A percentile compares a stretch with the other conserved stretches of the same genome.
These are phyloP conservation scores for Acanthisitta chloris DNA, from an alignment of 2,113 vertebrate species.

Conservation along the genomic window DNA sequence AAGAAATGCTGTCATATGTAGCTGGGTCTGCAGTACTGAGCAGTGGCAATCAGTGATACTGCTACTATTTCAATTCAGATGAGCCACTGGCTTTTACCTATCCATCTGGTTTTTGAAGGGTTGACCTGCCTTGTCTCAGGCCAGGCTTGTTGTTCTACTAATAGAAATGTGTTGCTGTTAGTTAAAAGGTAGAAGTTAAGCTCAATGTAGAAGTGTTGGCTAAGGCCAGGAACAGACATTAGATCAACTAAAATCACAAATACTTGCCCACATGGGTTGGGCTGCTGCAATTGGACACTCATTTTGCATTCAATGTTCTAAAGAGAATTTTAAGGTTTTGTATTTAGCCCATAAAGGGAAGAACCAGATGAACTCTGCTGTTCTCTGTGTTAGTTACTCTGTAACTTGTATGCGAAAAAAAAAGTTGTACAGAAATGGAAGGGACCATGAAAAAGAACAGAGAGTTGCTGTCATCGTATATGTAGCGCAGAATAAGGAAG, in stretches of 20 bases:
- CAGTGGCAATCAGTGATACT: background rate
- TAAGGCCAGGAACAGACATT: background rate
- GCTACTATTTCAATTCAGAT: background rate
- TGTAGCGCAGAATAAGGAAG: background rate
- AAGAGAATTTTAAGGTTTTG: background rate
- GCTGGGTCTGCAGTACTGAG: background rate
- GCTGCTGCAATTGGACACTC: background rate
- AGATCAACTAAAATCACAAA: background rate
- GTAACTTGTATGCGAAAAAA: background rate
- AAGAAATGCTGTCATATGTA: background rate
- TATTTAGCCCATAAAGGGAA: background rate
- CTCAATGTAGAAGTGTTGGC: background rate
- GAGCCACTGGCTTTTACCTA: background rate
- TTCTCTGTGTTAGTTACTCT: background rate
- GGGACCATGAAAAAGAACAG: background rate
- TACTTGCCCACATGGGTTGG: background rate
- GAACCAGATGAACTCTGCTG: background rate
- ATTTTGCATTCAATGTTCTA: background rate
- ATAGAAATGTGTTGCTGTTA: background rate
- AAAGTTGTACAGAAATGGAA: background rate
- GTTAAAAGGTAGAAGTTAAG: background rate
- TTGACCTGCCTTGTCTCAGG: background rate
- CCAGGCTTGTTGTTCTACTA: background rate
- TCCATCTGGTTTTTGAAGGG: background rate
- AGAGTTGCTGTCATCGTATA: background rate